phyloP scores from a whole-genome alignment of 2,888 invertebrate species.

The Leptinotarsa rubiginosa region DNA sequence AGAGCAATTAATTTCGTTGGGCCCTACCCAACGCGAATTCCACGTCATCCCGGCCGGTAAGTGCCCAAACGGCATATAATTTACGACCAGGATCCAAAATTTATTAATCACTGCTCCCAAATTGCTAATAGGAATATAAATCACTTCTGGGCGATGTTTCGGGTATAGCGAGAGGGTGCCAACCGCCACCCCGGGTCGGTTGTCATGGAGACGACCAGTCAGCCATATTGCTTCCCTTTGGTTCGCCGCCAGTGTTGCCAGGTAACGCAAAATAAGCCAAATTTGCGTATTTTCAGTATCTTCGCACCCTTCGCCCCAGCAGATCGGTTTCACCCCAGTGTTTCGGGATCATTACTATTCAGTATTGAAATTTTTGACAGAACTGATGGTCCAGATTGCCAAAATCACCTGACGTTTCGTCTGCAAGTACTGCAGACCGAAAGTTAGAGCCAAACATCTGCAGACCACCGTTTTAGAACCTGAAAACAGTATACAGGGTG shows the following conservation, averaged over 20 bases:
- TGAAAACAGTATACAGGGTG: too few relatives aligned
- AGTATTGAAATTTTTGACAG: too few relatives aligned
- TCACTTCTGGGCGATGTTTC: conserved; percentile 54
- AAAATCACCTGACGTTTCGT: too few relatives aligned
- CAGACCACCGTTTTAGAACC: too few relatives aligned
- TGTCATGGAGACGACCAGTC: conserved; percentile 61
- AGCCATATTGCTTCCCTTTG: conserved; percentile 58
- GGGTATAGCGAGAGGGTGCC: conserved; percentile 52
- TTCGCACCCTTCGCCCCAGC: too few relatives aligned
- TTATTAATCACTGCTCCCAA: conserved; percentile 52
- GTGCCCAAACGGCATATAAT: conserved; percentile 14
- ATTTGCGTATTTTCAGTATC: too few relatives aligned
- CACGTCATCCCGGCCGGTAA: conserved; percentile 12
- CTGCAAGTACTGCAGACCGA: too few relatives aligned
- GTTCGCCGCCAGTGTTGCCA: neutral
- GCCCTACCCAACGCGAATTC: conserved; percentile 18
- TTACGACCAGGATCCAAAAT: conserved; percentile 24
- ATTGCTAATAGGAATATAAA: conserved; percentile 52
- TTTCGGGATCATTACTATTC: too few relatives aligned
- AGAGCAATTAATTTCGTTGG: conserved; percentile 4
- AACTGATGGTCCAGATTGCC: too few relatives aligned
- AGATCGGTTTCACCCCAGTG: too few relatives aligned
- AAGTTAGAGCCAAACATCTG: too few relatives aligned
- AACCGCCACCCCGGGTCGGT: conserved; percentile 61
- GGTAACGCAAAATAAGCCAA: conserved; percentile 7